Percentiles rank a stretch among this genome's conserved stretches.
These are phyloP conservation scores for Malacoctenus gilli DNA, from an alignment of 2,797 vertebrate species.

Conservation along the genomic window DNA sequence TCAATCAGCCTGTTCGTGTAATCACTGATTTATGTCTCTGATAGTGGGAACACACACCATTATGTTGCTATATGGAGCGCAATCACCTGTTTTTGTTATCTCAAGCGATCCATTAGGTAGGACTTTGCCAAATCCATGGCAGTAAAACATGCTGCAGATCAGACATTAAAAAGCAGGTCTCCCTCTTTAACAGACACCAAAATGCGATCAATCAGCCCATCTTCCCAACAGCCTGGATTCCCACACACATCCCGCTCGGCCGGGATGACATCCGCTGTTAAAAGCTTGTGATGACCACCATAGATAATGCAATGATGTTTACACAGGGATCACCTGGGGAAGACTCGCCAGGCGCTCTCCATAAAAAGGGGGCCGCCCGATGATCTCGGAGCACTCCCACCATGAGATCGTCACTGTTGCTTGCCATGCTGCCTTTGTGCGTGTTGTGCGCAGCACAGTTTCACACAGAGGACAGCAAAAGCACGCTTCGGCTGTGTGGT, in stretches of 20 bases:
- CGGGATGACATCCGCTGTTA: constrained; percentile 48
- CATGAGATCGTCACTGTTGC: constrained; percentile 70
- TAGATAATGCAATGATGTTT: constrained; percentile 37
- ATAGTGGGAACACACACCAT: constrained; percentile 44
- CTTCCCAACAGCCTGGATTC: constrained; percentile 51
- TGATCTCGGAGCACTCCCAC: constrained; percentile 16
- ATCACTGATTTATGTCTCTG: constrained; percentile 55
- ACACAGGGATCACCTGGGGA: constrained; percentile 4
- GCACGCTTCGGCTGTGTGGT: constrained; percentile 75
- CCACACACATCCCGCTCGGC: constrained; percentile 53
- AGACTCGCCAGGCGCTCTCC: constrained; percentile 8
- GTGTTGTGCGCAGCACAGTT: constrained; percentile 35
- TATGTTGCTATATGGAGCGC: constrained; percentile 69
- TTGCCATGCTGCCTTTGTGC: constrained; percentile 63
- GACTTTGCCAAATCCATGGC: constrained; percentile 55
- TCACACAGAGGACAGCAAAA: constrained; percentile 42
- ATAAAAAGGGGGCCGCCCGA: constrained; percentile 50
- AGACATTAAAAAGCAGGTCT: constrained; percentile 45
- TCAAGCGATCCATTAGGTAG: constrained; percentile 60
- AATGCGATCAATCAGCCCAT: constrained; percentile 37
- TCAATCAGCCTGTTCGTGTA: constrained; percentile 34
- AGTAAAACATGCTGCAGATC: constrained; percentile 56
- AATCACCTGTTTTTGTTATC: constrained; percentile 48
- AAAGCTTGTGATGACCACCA: constrained; percentile 43
- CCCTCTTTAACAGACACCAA: constrained; percentile 55